A percentile compares a stretch with the other conserved stretches of the same genome.
phyloP scores from a whole-genome alignment of 2,888 invertebrate species.

The Caenorhabditis sp. region DNA sequence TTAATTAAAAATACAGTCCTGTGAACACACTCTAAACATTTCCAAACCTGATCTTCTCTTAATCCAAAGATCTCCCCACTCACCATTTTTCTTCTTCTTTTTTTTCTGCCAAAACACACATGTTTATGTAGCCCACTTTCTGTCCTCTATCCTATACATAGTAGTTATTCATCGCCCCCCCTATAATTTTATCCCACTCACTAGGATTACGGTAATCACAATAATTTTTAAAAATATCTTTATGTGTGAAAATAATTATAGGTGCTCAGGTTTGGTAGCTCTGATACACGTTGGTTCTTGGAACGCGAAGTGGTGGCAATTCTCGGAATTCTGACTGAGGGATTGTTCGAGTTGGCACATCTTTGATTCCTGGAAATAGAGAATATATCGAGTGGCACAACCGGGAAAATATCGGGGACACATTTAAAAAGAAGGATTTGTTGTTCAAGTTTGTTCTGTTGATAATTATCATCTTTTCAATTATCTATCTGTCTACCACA shows the following conservation, averaged over 20 bases:
- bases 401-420: no score
- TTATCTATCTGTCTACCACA: no score
- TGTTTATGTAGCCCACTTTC: neutral
- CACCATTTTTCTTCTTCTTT: no score
- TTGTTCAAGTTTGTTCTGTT: no score
- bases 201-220: neutral
- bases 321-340: neutral
- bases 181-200: neutral
- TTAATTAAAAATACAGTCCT: no score
- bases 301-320: constrained; percentile 3
- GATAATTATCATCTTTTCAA: no score
- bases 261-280: neutral
- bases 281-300: constrained; percentile 1
- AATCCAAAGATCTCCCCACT: no score
- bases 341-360: neutral
- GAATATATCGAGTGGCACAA: neutral
- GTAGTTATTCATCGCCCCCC: neutral
- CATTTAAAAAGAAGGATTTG: no score
- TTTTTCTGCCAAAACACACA: no score
- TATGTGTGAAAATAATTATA: neutral
- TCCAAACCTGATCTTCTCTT: no score
- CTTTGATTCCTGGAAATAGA: neutral
- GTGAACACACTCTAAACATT: no score
- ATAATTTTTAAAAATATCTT: constrained; percentile 3
- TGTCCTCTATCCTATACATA: neutral